Base-by-base conservation (phyloP, 2,888 invertebrate genomes). In the Cryptus viduatorius region DNA sequence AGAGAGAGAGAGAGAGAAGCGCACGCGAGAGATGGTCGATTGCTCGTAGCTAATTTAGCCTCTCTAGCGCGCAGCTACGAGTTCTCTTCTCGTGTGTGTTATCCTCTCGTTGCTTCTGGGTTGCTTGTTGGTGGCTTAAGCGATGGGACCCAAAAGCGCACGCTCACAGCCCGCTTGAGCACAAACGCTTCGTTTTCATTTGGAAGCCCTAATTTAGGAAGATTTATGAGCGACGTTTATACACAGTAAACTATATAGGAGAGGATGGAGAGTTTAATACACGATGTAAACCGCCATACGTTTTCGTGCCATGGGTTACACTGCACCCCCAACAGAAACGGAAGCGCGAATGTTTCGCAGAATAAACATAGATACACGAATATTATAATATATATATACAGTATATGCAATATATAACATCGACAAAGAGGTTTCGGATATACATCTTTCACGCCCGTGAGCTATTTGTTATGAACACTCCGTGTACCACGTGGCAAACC, bases 171-270 rank as follows among this genome's bases (percentile, higher is more conserved):
- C 8, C 44, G 37, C 44, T 37, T 50, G 59, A 76, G 76, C 72
- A 50, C 84, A 79, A 83, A 78, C 83, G 86, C 83, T 88, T 87
- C 86, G 86, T 89, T 87, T 88, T 89, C 87, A 88, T 89, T 89
- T 86, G 79, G 84, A 72, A 81, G 61, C 68, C 79, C 86, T 88
- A 89, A 89, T 89, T 88, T 86, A 68, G 77, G 68, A 82, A 88
- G 87, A 89, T 89, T 88, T 89, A 89, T 86, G 82, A 80, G 82
- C 79, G 44, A 61, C 67, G 53, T 65, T 83, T 82, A 82, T 86
- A 86, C 77, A 77, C 65, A 46, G 69, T 67, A 71, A 79, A 83
- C 50, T 84, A 87, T 87, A 83, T 79, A 67, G 71, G 61, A 16
- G 48, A 19, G 14, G 56, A 53, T 42, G 50, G 24, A 46, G n/a